Conservation (phyloP, 2,797 vertebrate genomes). For the Acrossocheilus fasciatus region DNA sequence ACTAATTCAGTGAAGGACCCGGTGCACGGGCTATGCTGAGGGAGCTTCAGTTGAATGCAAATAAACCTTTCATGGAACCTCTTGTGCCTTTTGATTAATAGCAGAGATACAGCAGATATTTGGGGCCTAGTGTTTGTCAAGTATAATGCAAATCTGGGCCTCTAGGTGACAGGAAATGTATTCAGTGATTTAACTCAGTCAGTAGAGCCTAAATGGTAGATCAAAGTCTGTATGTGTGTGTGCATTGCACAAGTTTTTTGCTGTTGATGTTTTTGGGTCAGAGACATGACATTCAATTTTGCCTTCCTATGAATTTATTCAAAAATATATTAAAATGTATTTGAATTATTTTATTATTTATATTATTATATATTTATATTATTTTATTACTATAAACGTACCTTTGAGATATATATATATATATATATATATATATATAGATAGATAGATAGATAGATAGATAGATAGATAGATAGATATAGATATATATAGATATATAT, state of each 20-base stretch:
- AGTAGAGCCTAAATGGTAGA: slow-evolving; percentile 22
- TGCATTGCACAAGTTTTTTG: neutral
- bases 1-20: slow-evolving; percentile 45
- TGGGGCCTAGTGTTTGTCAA: slow-evolving; percentile 41
- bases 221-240: neutral
- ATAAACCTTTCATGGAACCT: slow-evolving; percentile 43
- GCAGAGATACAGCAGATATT: slow-evolving; percentile 41
- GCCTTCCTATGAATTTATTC: neutral
- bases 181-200: slow-evolving; percentile 39
- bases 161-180: slow-evolving; percentile 34
- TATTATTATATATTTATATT: too few species aligned
- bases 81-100: slow-evolving; percentile 48
- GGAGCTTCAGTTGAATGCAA: slow-evolving; percentile 42
- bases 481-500: too few species aligned
- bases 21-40: neutral
- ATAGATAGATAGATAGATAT: too few species aligned
- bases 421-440: too few species aligned
- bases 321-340: neutral
- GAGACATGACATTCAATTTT: neutral
- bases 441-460: too few species aligned
- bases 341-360: too few species aligned
- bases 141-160: slow-evolving; percentile 40
- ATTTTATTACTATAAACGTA: too few species aligned
- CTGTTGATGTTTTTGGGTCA: neutral
- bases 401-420: too few species aligned